A percentile compares a stretch with the other conserved stretches of the same genome.
Conservation (phyloP, 2,888 invertebrate species). For the Neoitamus cyanurus region DNA sequence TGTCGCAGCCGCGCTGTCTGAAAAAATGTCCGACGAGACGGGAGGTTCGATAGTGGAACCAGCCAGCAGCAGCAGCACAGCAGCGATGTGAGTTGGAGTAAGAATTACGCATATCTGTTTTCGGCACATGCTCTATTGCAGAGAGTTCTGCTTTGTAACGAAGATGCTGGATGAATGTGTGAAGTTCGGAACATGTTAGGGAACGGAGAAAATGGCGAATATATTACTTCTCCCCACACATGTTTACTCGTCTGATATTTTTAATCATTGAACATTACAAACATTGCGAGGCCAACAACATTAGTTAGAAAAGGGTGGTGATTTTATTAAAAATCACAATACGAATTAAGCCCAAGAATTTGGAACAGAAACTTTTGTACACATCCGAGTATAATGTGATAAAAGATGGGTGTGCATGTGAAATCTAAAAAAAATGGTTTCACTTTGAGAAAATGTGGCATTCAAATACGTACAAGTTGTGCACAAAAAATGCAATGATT, state of each 20-base stretch:
- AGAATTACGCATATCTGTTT: conserved; percentile 14
- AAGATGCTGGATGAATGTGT: not conserved
- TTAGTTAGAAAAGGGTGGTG: too few relatives aligned
- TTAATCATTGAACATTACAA: not conserved
- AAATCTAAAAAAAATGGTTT: too few relatives aligned
- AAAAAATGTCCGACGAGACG: not conserved
- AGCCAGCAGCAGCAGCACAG: not conserved
- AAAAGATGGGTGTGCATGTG: too few relatives aligned
- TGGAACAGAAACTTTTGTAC: too few relatives aligned
- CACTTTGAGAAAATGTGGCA: too few relatives aligned
- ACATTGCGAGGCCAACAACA: not conserved
- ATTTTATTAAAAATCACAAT: too few relatives aligned
- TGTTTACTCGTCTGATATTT: not conserved
- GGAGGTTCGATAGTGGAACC: not conserved
- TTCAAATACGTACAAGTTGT: too few relatives aligned
- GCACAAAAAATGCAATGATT: too few relatives aligned
- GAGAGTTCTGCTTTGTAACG: not conserved
- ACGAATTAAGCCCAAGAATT: too few relatives aligned
- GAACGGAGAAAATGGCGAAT: not conserved
- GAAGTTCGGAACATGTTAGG: not conserved
- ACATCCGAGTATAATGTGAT: too few relatives aligned
- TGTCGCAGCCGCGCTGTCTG: not conserved
- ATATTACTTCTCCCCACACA: not conserved
- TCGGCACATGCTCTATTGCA: conserved; percentile 2
- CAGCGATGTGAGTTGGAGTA: not conserved